Percentiles rank a stretch among this genome's conserved stretches.
Evolutionary conservation across 2,888 invertebrate species (phyloP).

Genomic region (Parnassius orleans): DNA sequence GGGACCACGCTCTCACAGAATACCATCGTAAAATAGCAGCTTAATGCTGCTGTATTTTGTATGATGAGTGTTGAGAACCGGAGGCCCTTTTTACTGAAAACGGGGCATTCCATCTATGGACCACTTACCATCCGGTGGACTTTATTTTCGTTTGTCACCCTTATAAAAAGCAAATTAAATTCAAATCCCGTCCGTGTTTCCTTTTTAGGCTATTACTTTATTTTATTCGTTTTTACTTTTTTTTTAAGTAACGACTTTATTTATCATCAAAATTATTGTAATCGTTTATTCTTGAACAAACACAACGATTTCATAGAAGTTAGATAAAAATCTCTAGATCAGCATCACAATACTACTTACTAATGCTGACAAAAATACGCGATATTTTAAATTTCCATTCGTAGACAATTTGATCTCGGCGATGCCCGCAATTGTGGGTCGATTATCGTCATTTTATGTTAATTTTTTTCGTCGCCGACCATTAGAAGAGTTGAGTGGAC

Average conservation of each 20-base stretch:
- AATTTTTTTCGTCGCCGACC: constrained; percentile 54
- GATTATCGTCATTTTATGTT: constrained; percentile 71
- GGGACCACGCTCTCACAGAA: too few species aligned
- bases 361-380: constrained; percentile 30
- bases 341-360: constrained; percentile 21
- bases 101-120: too few species aligned
- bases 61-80: too few species aligned
- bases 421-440: constrained; percentile 61
- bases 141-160: too few species aligned
- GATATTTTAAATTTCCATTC: constrained; percentile 53
- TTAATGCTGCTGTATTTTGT: too few species aligned
- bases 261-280: too few species aligned
- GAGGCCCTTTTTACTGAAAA: too few species aligned
- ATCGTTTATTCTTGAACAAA: not conserved
- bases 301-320: constrained; percentile 3
- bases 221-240: not conserved
- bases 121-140: too few species aligned
- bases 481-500: constrained; percentile 40
- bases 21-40: too few species aligned
- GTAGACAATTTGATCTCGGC: constrained; percentile 49
- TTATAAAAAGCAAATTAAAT: too few species aligned
- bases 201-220: too few species aligned
- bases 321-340: constrained; percentile 25
- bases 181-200: too few species aligned
- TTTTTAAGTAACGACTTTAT: not conserved